These are phyloP conservation scores for Gobiocypris rarus DNA, from an alignment of 2,113 vertebrate genomes.

Conservation along the genomic window DNA sequence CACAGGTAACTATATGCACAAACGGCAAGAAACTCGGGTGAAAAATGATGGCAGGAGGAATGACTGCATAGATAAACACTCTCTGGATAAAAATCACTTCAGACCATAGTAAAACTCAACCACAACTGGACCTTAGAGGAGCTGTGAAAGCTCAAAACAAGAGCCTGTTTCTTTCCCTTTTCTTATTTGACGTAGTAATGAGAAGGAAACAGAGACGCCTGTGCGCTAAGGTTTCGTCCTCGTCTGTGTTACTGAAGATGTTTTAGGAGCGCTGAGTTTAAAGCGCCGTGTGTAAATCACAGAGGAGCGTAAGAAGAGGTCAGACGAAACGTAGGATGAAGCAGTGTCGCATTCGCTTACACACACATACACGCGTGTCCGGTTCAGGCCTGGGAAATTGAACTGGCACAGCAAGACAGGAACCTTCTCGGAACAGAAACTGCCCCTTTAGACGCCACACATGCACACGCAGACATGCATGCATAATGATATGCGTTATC, in stretches of 20 bases:
- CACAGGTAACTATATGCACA: slow-evolving; percentile 44
- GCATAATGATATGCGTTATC: slow-evolving; percentile 6
- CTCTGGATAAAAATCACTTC: slow-evolving; percentile 28
- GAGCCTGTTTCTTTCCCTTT: slow-evolving; percentile 1
- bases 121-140: slow-evolving; percentile 46
- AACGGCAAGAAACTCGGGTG: slow-evolving; percentile 27
- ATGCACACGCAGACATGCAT: slow-evolving; percentile 29
- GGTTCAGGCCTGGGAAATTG: slow-evolving; percentile 30
- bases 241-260: slow-evolving; percentile 29
- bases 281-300: background rate
- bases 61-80: slow-evolving; percentile 45
- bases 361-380: background rate
- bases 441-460: background rate
- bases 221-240: slow-evolving; percentile 37
- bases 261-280: background rate
- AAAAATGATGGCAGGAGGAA: slow-evolving; percentile 37
- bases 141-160: slow-evolving; percentile 5
- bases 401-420: slow-evolving; percentile 43
- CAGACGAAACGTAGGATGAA: background rate
- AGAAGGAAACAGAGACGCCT: slow-evolving; percentile 31
- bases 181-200: background rate
- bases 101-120: slow-evolving; percentile 42
- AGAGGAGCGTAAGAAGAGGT: background rate
- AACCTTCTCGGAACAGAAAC: slow-evolving; percentile 15
- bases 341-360: background rate